Conservation (phyloP, 2,797 vertebrate genomes). For the Spinibarbus caldwelli region DNA sequence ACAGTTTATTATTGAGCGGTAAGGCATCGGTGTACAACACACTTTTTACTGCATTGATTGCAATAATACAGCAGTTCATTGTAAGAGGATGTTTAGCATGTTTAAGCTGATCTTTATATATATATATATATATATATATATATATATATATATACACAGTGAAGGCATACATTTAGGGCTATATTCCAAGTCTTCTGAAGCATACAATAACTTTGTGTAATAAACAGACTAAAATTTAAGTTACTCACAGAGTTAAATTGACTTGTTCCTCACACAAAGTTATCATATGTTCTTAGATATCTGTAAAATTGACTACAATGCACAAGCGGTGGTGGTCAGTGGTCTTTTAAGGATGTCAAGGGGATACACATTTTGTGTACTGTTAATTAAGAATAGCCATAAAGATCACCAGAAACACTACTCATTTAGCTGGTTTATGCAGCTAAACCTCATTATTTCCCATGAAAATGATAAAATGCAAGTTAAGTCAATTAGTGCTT, state of each 20-base stretch:
- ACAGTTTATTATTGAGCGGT: not conserved
- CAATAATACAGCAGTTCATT: not conserved
- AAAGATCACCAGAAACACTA: not conserved
- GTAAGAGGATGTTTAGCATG: not conserved
- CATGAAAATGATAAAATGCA: too few species aligned
- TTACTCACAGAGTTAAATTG: not conserved
- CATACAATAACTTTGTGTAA: not conserved
- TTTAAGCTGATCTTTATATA: not conserved
- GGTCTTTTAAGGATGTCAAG: not conserved
- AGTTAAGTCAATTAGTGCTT: not conserved
- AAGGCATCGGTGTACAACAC: not conserved
- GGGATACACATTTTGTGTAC: not conserved
- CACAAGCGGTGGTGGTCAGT: not conserved
- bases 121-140: too few species aligned
- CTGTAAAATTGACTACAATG: not conserved
- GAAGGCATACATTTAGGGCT: too few species aligned
- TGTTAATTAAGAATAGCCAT: not conserved
- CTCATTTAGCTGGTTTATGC: not conserved
- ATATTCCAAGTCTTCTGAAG: not conserved
- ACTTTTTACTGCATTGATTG: not conserved
- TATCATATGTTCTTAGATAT: not conserved
- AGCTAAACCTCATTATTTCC: not conserved
- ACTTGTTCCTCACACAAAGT: not conserved
- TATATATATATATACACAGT: too few species aligned
- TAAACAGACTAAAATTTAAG: not conserved